A percentile compares a stretch with the other conserved stretches of the same genome.
Conservation (phyloP, 2,888 invertebrate genomes). For the Nomada goodeniana region DNA sequence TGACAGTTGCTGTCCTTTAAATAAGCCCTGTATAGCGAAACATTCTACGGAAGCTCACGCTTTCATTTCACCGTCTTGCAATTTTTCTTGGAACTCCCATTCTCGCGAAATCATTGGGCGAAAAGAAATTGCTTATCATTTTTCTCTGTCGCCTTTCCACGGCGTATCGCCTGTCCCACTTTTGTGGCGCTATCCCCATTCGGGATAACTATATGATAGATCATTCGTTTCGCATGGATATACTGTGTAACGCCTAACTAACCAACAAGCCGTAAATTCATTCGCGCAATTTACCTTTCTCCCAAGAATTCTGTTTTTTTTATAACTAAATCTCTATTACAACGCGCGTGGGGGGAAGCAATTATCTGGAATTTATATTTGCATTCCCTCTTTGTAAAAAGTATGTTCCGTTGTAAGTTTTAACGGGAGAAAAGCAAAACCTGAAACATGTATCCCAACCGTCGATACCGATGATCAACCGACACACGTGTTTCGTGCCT, state of each 20-base stretch:
- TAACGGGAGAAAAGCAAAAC: background rate
- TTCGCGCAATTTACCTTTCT: background rate
- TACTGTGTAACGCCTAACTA: background rate
- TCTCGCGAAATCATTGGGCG: background rate
- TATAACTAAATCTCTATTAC: background rate
- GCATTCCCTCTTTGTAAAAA: too few species aligned
- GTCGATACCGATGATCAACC: background rate
- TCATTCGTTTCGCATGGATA: conserved; percentile 8
- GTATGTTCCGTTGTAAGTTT: background rate
- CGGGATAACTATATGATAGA: background rate
- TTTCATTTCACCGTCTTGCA: conserved; percentile 25
- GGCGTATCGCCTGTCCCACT: background rate
- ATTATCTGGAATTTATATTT: background rate
- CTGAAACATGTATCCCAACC: background rate
- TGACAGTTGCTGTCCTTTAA: conserved; percentile 20
- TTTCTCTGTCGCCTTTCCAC: background rate
- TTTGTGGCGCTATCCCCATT: background rate
- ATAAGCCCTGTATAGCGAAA: background rate
- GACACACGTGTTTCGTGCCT: background rate
- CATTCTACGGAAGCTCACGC: conserved; percentile 14
- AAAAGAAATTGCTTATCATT: conserved; percentile 12
- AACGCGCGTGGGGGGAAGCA: background rate
- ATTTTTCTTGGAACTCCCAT: conserved; percentile 10
- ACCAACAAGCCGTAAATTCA: background rate
- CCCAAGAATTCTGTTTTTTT: too few species aligned